Evolutionary conservation across 2,888 invertebrate genomes (phyloP).

Genomic region (Cerceris ruficornis): DNA sequence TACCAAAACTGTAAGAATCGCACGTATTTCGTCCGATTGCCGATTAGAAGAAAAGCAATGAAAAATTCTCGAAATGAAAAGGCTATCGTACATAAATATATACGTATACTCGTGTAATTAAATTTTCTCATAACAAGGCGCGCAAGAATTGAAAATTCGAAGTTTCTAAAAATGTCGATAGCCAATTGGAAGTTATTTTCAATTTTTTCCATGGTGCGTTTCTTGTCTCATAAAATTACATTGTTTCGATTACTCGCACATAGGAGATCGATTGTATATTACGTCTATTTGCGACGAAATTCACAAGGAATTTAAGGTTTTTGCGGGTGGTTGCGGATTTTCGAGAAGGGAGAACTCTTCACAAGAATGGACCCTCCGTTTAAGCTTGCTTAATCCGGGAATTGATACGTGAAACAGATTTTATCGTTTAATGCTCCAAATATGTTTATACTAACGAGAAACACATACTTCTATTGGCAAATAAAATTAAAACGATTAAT

Average conservation of each 20-base stretch:
- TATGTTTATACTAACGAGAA: no score
- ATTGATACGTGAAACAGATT: no score
- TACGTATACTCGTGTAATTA: conserved; percentile 1
- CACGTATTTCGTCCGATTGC: background rate
- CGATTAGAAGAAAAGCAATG: background rate
- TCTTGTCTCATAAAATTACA: background rate
- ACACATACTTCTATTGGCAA: no score
- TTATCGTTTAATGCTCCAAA: no score
- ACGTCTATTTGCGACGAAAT: no score
- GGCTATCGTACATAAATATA: background rate
- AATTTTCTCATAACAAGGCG: conserved; percentile 2
- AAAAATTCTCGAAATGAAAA: background rate
- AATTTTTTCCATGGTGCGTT: background rate
- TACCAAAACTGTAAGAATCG: background rate
- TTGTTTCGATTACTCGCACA: conserved; percentile 7
- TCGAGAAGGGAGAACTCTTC: no score
- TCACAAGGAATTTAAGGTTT: no score
- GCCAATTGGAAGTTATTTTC: conserved; percentile 1
- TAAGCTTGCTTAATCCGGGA: no score
- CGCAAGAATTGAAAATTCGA: background rate
- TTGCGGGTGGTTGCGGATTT: no score
- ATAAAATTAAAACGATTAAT: no score
- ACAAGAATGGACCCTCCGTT: no score
- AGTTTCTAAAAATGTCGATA: background rate
- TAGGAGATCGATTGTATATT: no score